A percentile compares a stretch with the other conserved stretches of the same genome.
Evolutionary conservation across 2,113 vertebrate genomes (phyloP).

Genomic region (Rattus norvegicus): DNA sequence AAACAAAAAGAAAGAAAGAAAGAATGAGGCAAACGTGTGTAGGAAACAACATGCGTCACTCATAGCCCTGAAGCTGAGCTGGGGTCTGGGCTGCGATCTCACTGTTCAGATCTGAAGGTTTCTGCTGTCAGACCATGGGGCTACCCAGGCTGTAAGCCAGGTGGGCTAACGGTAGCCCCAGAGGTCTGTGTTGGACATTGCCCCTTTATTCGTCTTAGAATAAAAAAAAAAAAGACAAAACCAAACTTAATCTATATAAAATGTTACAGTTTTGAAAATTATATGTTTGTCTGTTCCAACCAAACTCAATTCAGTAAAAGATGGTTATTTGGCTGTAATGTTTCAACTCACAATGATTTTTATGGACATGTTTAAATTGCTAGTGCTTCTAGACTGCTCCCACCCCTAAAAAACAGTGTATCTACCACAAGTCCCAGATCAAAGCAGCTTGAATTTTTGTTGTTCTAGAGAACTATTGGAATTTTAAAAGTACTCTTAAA

Average conservation of each 20-base stretch:
- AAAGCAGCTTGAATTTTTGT: neutral
- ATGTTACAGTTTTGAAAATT: conserved; percentile 8
- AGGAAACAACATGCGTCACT: neutral
- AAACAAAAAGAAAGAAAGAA: neutral
- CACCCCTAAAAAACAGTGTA: neutral
- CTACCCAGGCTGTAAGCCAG: neutral
- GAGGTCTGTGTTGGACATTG: neutral
- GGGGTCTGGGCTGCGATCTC: neutral
- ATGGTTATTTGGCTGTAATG: neutral
- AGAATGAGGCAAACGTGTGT: neutral
- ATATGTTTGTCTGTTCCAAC: neutral
- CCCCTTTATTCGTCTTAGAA: neutral
- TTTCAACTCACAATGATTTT: neutral
- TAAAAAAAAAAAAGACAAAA: neutral
- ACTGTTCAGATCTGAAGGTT: neutral
- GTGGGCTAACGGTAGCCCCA: neutral
- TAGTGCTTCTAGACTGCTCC: neutral
- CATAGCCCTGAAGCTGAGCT: neutral
- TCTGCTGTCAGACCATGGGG: neutral
- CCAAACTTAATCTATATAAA: neutral
- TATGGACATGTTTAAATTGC: conserved; percentile 1
- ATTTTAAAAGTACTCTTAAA: conserved; percentile 17
- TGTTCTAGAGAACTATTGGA: neutral
- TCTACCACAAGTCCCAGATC: neutral
- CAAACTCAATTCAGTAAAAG: neutral